Evolutionary conservation across 2,888 invertebrate species (phyloP).

Genomic region (Cancer borealis): DNA sequence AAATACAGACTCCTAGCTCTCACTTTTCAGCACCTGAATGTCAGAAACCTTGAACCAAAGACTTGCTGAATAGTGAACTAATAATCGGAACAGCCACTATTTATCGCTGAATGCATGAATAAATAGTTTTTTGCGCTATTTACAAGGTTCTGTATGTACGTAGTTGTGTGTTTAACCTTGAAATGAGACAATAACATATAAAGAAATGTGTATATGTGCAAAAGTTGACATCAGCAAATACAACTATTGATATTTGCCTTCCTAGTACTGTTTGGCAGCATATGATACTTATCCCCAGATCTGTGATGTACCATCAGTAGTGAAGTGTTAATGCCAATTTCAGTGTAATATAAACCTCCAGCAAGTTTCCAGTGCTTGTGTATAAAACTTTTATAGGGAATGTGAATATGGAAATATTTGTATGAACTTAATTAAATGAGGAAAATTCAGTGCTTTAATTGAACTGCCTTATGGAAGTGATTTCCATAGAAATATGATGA

Average conservation of each 20-base stretch:
- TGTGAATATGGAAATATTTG: slow-evolving; percentile 30
- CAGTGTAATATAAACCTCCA: slow-evolving; percentile 41
- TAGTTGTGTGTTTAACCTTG: slow-evolving; percentile 53
- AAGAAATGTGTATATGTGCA: slow-evolving; percentile 40
- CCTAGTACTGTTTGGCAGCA: slow-evolving; percentile 32
- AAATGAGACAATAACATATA: slow-evolving; percentile 51
- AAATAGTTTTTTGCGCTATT: slow-evolving; percentile 13
- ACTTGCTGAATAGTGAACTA: slow-evolving; percentile 57
- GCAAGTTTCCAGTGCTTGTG: slow-evolving; percentile 55
- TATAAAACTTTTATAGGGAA: slow-evolving; percentile 43
- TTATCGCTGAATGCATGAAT: slow-evolving; percentile 35
- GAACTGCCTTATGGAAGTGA: slow-evolving; percentile 45
- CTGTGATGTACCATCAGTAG: slow-evolving; percentile 62
- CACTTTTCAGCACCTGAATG: not conserved
- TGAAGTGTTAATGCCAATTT: slow-evolving; percentile 51
- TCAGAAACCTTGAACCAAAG: slow-evolving; percentile 66
- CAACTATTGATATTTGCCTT: slow-evolving; percentile 14
- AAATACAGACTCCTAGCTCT: not conserved
- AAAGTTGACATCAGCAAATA: slow-evolving; percentile 40
- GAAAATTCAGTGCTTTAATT: slow-evolving; percentile 66
- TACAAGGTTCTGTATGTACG: slow-evolving; percentile 70
- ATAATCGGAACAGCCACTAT: slow-evolving; percentile 21
- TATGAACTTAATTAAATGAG: slow-evolving; percentile 38
- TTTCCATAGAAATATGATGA: slow-evolving; percentile 61
- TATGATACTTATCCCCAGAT: slow-evolving; percentile 47